Evolutionary conservation across 2,888 invertebrate genomes (phyloP).

Genomic region (Netelia fuscicornis): DNA sequence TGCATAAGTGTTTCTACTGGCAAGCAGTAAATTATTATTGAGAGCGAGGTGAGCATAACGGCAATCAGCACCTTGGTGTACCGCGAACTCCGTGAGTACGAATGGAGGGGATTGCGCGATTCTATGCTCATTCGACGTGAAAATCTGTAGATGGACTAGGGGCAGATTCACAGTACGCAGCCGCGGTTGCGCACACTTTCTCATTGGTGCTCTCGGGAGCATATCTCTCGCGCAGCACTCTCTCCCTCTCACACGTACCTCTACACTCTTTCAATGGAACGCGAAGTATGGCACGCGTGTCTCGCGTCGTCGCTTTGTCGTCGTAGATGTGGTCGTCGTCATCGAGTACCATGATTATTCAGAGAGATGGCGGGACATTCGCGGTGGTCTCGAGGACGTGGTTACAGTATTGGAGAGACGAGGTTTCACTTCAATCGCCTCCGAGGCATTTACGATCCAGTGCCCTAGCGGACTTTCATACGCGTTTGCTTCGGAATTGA

Average conservation of each 20-base stretch:
- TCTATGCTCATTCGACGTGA: background rate
- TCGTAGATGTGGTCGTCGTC: background rate
- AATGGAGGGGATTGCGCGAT: background rate
- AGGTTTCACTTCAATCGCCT: conserved; percentile 73
- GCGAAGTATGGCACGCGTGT: conserved; percentile 57
- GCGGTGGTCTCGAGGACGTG: conserved; percentile 46
- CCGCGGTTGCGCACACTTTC: background rate
- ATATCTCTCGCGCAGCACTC: background rate
- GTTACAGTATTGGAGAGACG: conserved; percentile 61
- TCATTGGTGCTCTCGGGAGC: background rate
- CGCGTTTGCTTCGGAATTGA: conserved; percentile 49
- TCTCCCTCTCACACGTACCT: background rate
- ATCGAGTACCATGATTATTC: conserved; percentile 63
- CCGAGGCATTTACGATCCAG: conserved; percentile 65
- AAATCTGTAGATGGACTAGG: conserved; percentile 16
- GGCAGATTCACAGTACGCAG: background rate
- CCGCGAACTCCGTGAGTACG: background rate
- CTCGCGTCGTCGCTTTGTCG: conserved; percentile 1
- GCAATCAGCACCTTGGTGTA: background rate
- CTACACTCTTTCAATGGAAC: conserved; percentile 46
- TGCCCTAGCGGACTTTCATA: conserved; percentile 64
- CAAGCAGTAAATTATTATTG: background rate
- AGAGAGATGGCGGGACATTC: conserved; percentile 68
- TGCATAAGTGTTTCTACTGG: background rate
- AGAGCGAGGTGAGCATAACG: conserved; percentile 1